Evolutionary conservation across 2,888 invertebrate species (phyloP), one percentile per base, ranked within the genome.

Genomic region (Periphyllus acericola): DNA sequence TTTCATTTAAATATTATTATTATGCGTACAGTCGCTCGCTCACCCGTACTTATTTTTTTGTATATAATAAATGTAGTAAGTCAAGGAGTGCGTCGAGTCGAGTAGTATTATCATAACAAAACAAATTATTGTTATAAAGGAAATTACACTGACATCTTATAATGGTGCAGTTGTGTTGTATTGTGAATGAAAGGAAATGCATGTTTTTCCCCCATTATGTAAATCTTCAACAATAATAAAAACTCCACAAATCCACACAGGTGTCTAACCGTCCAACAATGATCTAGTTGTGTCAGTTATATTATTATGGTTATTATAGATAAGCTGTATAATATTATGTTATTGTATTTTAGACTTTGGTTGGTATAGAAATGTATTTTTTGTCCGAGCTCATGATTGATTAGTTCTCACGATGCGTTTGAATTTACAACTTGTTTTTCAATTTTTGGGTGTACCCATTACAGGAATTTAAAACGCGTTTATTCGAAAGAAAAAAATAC

Each of bases 201-300:
- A 34, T 46, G 9, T n/a, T 36, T 71, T 52, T 55, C 25, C 34
- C 25, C 40, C 83, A 52, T 85, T 85, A 85, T 85, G 79, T 85
- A 85, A 85, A 85, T 83, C n/a, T n/a, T 79, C 68, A 25, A 79
- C 78, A 78, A 76, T 76, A 76, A 76, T 76, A 76, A 79, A 68
- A 68, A 78, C n/a, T 0, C 36, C 8, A 29, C 25, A 71, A 19
- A 79, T 36, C 68, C 36, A 34, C 52, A 60, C 76, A 80, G 71
- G 46, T 82, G 82, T 71, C 76, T 76, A 40, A 68, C 55, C 21
- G 68, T n/a, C 36, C 66, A 25, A 84, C 84, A 76, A 84, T 21
- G 40, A 46, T 85, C 79, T 34, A 79, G 66, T 78, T 68, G 36
- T 71, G 52, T 71, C 83, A 68, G 66, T 60, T 60, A 60, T 21